These are phyloP conservation scores for Musca vetustissima DNA, from an alignment of 1,140 invertebrate species.

Conservation along the genomic window DNA sequence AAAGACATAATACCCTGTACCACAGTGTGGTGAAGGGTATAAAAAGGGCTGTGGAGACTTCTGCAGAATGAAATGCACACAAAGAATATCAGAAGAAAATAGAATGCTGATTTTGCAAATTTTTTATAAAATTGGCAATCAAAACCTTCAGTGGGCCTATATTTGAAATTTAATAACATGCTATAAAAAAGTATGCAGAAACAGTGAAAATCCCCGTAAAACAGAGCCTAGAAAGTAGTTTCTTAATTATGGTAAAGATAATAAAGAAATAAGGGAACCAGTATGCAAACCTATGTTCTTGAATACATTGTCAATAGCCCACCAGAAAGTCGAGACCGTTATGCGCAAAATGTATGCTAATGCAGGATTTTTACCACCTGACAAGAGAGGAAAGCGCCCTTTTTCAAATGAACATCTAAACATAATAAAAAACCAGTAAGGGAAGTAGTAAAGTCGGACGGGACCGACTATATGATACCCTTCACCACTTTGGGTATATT, in stretches of 20 bases:
- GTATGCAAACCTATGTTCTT: background rate
- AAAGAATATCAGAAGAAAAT: background rate
- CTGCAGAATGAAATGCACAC: background rate
- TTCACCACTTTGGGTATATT: no score
- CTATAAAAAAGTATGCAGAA: background rate
- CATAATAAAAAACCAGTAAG: no score
- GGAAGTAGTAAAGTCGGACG: no score
- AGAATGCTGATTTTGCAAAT: background rate
- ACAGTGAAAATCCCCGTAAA: background rate
- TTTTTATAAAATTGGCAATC: background rate
- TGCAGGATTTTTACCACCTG: background rate
- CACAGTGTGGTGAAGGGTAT: no score
- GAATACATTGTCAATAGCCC: background rate
- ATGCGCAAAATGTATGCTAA: background rate
- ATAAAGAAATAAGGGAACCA: background rate
- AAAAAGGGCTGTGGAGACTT: background rate
- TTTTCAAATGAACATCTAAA: no score
- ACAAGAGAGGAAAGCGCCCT: constrained; percentile 4
- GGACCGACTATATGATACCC: no score
- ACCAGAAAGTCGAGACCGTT: no score
- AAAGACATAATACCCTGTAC: no score
- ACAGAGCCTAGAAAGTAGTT: background rate
- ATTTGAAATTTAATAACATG: background rate
- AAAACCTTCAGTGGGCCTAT: background rate
- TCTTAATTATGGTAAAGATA: background rate